Percentiles rank a stretch among this genome's conserved stretches.
These are phyloP conservation scores for Caenorhabditis sp. DNA, from an alignment of 2,888 invertebrate species.

Conservation along the genomic window DNA sequence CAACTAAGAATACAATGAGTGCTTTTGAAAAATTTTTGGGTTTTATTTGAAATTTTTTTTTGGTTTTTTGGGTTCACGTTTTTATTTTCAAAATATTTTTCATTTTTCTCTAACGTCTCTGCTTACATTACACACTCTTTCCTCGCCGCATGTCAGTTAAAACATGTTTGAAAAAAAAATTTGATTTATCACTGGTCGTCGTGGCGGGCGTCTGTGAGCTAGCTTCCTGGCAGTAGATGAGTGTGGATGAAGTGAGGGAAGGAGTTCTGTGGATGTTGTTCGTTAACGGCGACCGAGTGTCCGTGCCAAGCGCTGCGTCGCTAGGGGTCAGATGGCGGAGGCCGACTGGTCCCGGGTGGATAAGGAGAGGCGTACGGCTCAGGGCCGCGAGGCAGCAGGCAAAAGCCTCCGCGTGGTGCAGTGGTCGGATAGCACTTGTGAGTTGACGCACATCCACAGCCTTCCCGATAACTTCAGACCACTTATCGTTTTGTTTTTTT, in stretches of 20 bases:
- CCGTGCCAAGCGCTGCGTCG: constrained; percentile 62
- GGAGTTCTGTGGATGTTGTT: constrained; percentile 49
- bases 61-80: too few relatives aligned
- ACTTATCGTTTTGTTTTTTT: constrained; percentile 37
- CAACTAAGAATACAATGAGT: too few relatives aligned
- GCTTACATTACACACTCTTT: too few relatives aligned
- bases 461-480: constrained; percentile 54
- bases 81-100: too few relatives aligned
- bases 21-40: too few relatives aligned
- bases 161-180: background rate
- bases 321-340: constrained; percentile 51
- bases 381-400: constrained; percentile 67
- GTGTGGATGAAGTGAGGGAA: constrained; percentile 14
- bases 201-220: constrained; percentile 60
- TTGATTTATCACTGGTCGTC: constrained; percentile 39
- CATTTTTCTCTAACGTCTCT: too few relatives aligned
- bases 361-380: constrained; percentile 64
- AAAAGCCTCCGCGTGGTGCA: constrained; percentile 65
- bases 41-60: too few relatives aligned
- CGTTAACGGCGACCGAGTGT: constrained; percentile 58
- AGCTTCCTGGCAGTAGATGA: constrained; percentile 23
- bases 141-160: too few relatives aligned
- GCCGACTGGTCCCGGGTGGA: constrained; percentile 51
- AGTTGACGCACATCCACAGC: constrained; percentile 44
- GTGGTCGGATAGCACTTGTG: constrained; percentile 59